phyloP scores from a whole-genome alignment of 2,113 vertebrate genomes.

The Vulpes vulpes region DNA sequence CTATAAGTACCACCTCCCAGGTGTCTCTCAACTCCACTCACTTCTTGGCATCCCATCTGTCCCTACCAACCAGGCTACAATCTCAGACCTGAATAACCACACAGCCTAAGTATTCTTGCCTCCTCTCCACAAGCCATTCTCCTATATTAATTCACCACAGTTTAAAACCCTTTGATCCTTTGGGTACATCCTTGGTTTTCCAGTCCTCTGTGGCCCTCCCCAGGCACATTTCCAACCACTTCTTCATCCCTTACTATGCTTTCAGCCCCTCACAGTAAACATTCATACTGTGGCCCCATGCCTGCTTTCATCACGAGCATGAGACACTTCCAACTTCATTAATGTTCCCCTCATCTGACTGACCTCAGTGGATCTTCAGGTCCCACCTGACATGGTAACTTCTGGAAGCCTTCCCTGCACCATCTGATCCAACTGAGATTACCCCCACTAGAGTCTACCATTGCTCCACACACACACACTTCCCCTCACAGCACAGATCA shows the following conservation, averaged over 20 bases:
- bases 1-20: background rate
- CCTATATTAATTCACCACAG: background rate
- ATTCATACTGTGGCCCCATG: background rate
- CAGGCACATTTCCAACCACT: background rate
- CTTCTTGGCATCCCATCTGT: background rate
- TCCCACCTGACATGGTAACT: background rate
- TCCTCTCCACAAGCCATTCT: background rate
- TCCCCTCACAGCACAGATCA: background rate
- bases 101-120: background rate
- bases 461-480: background rate
- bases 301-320: background rate
- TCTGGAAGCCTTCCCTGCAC: conserved; percentile 3
- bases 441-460: background rate
- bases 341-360: background rate
- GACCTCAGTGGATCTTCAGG: background rate
- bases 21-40: background rate
- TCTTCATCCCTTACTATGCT: background rate
- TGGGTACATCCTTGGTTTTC: background rate
- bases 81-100: background rate
- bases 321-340: background rate
- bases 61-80: background rate
- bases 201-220: background rate
- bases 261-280: background rate
- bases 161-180: background rate
- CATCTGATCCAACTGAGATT: background rate